phyloP scores from a whole-genome alignment of 2,113 vertebrate genomes.

The Channa maculata region DNA sequence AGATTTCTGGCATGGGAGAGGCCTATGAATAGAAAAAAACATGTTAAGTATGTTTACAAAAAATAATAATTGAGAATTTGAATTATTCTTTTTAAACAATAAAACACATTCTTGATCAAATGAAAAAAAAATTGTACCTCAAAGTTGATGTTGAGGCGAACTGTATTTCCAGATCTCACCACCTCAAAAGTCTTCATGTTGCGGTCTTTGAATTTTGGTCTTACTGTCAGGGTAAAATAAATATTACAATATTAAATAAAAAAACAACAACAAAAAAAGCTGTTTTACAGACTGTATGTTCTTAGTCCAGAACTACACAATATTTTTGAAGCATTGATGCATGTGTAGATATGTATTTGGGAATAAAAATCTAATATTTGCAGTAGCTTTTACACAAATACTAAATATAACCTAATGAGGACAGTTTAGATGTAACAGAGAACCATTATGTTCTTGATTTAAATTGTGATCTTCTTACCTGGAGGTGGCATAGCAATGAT shows the following conservation, averaged over 20 bases:
- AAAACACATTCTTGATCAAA: not conserved
- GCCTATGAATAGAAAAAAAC: slow-evolving; percentile 76
- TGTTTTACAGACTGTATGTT: too few relatives aligned
- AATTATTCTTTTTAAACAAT: too few relatives aligned
- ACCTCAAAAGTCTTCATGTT: slow-evolving; percentile 82
- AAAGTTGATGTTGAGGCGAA: slow-evolving; percentile 86
- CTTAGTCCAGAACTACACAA: too few relatives aligned
- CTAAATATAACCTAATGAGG: not conserved
- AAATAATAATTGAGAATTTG: not conserved
- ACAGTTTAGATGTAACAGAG: not conserved
- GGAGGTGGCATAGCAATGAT: slow-evolving; percentile 76
- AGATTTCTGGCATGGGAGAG: slow-evolving; percentile 84
- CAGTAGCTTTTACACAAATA: not conserved
- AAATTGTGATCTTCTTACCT: slow-evolving; percentile 72
- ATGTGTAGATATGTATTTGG: not conserved
- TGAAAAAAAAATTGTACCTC: slow-evolving; percentile 80
- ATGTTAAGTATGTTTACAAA: not conserved
- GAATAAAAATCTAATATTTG: not conserved
- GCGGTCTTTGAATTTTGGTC: slow-evolving; percentile 85
- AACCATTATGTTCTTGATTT: not conserved
- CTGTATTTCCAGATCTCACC: slow-evolving; percentile 84
- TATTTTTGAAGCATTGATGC: too few relatives aligned
- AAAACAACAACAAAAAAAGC: too few relatives aligned
- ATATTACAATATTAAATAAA: too few relatives aligned
- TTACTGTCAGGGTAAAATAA: slow-evolving; percentile 76